phyloP scores from a whole-genome alignment of 2,797 vertebrate species.

The Megalops cyprinoides region DNA sequence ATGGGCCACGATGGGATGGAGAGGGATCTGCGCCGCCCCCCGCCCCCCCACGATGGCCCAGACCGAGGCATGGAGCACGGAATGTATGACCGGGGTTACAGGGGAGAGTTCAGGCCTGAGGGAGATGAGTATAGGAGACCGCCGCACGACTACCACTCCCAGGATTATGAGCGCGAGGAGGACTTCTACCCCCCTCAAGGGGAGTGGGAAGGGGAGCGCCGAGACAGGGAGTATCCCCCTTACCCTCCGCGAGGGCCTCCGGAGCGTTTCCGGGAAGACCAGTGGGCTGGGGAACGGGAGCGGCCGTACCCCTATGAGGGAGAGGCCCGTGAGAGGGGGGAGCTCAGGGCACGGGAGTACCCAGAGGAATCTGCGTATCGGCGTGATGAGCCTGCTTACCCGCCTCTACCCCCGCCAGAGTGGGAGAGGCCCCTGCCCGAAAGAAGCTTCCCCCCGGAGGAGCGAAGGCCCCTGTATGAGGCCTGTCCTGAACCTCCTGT shows the following conservation, averaged over 20 bases:
- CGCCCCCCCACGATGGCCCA: conserved; percentile 69
- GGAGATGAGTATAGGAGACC: conserved; percentile 77
- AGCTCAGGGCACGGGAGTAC: conserved; percentile 80
- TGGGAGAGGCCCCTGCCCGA: conserved; percentile 75
- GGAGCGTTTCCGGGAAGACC: conserved; percentile 82
- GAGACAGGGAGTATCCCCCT: conserved; percentile 74
- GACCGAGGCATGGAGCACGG: conserved; percentile 63
- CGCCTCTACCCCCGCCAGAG: conserved; percentile 73
- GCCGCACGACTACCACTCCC: conserved; percentile 71
- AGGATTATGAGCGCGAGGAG: conserved; percentile 75
- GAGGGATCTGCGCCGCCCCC: conserved; percentile 63
- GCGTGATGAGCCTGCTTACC: conserved; percentile 80
- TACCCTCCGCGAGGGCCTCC: conserved; percentile 76
- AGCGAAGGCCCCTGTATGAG: conserved; percentile 62
- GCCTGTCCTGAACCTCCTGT: conserved; percentile 62
- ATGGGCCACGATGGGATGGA: conserved; percentile 53
- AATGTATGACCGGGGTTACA: conserved; percentile 61
- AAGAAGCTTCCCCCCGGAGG: conserved; percentile 63
- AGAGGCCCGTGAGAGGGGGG: conserved; percentile 79
- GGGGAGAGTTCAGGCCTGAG: conserved; percentile 65
- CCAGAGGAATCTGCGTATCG: conserved; percentile 77
- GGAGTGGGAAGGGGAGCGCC: conserved; percentile 80
- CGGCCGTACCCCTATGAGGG: conserved; percentile 80
- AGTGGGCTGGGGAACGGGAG: conserved; percentile 84
- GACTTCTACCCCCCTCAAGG: conserved; percentile 74